Base-by-base conservation (phyloP, 2,888 invertebrate species). In the Dorcus hopei region DNA sequence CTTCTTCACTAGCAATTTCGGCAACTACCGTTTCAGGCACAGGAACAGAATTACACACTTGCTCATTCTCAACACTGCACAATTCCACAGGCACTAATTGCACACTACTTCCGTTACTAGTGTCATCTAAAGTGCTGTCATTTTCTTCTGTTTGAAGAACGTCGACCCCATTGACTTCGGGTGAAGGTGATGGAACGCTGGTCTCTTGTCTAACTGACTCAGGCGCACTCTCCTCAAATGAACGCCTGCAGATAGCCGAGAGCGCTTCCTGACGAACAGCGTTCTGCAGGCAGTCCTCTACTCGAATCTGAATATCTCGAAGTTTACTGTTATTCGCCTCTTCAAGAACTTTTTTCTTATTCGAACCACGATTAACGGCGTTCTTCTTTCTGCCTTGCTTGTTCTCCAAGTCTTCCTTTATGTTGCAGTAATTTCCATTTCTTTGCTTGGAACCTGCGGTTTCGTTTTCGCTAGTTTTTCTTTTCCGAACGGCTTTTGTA, bases 1-100 rank as follows among this genome's bases (percentile, higher is more conserved):
- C 83, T 79, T 84, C 84, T 80, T 83, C 82, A 80, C 81, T 68
- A 75, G 74, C 73, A 74, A 66, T 78, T 74, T 77, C 80, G 74
- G 74, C 61, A 58, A 64, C 69, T 66, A 67, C 66, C 68, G 68
- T 62, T 64, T 64, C 67, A 52, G 65, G 53, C 53, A 66, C 65
- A 50, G 64, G 63, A 55, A 66, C 65, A 50, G 64, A 62, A 54
- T 66, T 65, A 55, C 67, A 62, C 68, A 68, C 71, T 66, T 67
- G 65, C 54, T 70, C 72, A 68, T 69, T 68, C 56, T 68, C 68
- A 42, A 49, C 65, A 55, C 58, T 58, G 47, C 52, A 60, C 56
- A 55, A 58, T 60, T 59, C 66, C 57, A 67, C 67, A 57, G 65
- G 68, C 64, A 72, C 70, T 65, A 72, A 66, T 61, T 72, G 72